These are phyloP conservation scores for Alsophila aescularia DNA, from an alignment of 2,888 invertebrate genomes.

Conservation along the genomic window DNA sequence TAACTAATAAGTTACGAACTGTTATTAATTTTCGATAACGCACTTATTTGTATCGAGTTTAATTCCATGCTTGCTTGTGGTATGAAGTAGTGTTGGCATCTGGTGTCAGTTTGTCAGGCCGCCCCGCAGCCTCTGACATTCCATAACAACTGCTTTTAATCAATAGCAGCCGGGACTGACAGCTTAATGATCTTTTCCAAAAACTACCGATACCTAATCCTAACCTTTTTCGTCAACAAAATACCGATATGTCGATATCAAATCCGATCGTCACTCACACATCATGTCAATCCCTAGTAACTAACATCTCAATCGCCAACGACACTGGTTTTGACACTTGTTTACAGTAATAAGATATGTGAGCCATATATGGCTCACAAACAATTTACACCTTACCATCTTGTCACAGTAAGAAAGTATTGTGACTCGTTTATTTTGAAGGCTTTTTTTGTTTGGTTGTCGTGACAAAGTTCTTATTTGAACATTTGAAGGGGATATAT, in stretches of 20 bases:
- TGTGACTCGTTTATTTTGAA: too few species aligned
- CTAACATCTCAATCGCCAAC: conserved; percentile 28
- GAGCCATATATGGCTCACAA: conserved; percentile 15
- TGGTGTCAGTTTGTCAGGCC: too few species aligned
- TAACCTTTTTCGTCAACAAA: conserved; percentile 9
- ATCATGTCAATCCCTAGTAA: conserved; percentile 21
- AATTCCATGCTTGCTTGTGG: too few species aligned
- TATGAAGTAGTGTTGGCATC: too few species aligned
- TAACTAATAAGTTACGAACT: too few species aligned
- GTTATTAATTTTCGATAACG: too few species aligned
- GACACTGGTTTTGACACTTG: conserved; percentile 36
- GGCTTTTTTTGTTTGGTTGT: not conserved
- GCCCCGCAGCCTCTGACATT: too few species aligned
- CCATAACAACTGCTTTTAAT: too few species aligned
- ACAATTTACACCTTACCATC: not conserved
- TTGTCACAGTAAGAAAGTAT: not conserved
- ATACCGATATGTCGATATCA: conserved; percentile 17
- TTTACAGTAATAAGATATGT: conserved; percentile 33
- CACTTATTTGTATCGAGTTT: too few species aligned
- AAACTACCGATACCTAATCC: conserved; percentile 6
- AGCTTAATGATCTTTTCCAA: too few species aligned
- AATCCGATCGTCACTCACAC: conserved; percentile 20
- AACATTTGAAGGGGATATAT: too few species aligned
- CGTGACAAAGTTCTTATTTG: conserved; percentile 14
- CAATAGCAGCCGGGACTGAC: too few species aligned